These are phyloP conservation scores for Epinephelus awoara DNA, from an alignment of 2,797 vertebrate genomes.

Conservation along the genomic window DNA sequence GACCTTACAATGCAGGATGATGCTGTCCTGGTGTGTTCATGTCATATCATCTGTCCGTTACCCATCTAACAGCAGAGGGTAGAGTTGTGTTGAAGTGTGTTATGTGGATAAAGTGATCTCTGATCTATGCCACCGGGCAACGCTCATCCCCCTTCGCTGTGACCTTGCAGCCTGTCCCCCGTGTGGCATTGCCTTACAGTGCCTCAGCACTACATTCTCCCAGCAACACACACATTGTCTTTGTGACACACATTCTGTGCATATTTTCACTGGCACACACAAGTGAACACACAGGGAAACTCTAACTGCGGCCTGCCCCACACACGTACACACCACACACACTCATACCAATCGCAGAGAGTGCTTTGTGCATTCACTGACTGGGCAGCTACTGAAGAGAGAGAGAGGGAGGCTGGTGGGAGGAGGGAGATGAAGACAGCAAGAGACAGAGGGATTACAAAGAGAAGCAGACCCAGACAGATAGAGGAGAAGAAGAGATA, in stretches of 20 bases:
- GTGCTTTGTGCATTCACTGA: conserved; percentile 84
- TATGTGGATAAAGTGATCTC: conserved; percentile 61
- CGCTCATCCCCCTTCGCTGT: conserved; percentile 35
- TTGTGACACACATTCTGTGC: conserved; percentile 75
- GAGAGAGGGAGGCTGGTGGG: conserved; percentile 66
- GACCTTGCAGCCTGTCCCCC: conserved; percentile 74
- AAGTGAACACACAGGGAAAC: conserved; percentile 41
- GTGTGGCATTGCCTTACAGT: conserved; percentile 77
- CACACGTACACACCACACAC: conserved; percentile 51
- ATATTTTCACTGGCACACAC: conserved; percentile 72
- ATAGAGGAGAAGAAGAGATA: conserved; percentile 58
- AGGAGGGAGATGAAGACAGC: conserved; percentile 76
- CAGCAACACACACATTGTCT: conserved; percentile 58
- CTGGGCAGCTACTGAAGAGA: conserved; percentile 76
- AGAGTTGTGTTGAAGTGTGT: conserved; percentile 39
- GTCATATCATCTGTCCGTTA: conserved; percentile 19
- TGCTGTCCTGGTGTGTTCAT: neutral
- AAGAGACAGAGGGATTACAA: conserved; percentile 68
- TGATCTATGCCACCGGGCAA: conserved; percentile 32
- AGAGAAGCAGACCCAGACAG: conserved; percentile 61
- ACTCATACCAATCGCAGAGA: conserved; percentile 80
- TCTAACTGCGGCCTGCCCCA: conserved; percentile 58
- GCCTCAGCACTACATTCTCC: conserved; percentile 69
- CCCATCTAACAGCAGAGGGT: conserved; percentile 14
- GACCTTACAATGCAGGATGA: conserved; percentile 19